Evolutionary conservation across 2,113 vertebrate species (phyloP).

Genomic region (Terrapene triunguis): DNA sequence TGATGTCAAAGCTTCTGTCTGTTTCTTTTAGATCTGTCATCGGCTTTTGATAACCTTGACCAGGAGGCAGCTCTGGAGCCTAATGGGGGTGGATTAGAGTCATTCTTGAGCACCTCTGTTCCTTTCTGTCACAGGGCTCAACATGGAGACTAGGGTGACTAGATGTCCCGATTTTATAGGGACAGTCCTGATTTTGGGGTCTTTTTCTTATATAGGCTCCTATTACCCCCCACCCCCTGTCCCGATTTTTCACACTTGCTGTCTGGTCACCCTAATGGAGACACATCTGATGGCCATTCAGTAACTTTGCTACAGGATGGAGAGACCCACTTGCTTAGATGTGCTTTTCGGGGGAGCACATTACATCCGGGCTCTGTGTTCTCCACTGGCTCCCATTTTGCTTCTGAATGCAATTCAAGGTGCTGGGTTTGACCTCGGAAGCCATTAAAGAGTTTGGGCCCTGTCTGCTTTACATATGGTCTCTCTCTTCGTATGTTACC

Average conservation of each 20-base stretch:
- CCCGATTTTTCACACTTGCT: no score
- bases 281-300: neutral
- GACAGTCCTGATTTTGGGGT: no score
- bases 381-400: neutral
- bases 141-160: no score
- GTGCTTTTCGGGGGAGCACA: neutral
- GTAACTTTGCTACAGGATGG: neutral
- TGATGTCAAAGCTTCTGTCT: neutral
- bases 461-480: neutral
- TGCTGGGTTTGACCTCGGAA: neutral
- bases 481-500: fast-evolving
- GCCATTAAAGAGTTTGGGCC: neutral
- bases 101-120: neutral
- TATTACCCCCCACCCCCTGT: no score
- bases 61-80: neutral
- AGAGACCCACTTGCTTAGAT: neutral
- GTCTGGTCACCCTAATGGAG: no score
- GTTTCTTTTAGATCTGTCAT: neutral
- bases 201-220: no score
- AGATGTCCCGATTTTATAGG: no score
- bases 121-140: neutral
- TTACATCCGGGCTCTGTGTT: neutral
- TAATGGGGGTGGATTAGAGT: neutral
- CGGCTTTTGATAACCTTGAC: neutral
- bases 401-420: neutral